These are phyloP conservation scores for Morinoia aosen DNA, from an alignment of 2,888 invertebrate genomes.

Conservation along the genomic window DNA sequence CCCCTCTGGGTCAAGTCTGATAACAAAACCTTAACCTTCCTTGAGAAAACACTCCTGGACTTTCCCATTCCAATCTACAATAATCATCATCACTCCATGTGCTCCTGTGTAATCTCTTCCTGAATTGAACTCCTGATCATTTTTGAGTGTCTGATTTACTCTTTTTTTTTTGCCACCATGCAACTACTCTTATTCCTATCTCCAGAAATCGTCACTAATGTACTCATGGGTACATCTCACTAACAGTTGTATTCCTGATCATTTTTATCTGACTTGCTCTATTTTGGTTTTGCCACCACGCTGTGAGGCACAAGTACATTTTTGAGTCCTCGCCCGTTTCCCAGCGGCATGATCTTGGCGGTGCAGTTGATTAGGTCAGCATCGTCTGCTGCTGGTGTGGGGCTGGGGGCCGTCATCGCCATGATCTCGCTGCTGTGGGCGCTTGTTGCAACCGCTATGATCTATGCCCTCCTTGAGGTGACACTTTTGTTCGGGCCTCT, in stretches of 20 bases:
- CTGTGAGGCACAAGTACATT: not conserved
- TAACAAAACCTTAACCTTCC: no score
- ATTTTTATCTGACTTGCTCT: not conserved
- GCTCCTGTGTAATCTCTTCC: no score
- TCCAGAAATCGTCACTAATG: no score
- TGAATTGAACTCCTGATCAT: no score
- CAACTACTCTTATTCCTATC: no score
- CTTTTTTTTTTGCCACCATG: no score
- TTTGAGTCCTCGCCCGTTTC: not conserved
- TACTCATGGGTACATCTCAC: not conserved
- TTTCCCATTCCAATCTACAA: no score
- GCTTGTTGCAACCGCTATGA: not conserved
- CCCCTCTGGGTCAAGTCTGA: no score
- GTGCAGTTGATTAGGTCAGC: constrained; percentile 78
- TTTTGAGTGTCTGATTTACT: no score
- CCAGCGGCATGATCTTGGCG: constrained; percentile 65
- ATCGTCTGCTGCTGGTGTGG: constrained; percentile 88
- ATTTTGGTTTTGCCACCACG: not conserved
- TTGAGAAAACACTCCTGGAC: no score
- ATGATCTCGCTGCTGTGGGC: constrained; percentile 16
- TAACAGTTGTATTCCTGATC: not conserved
- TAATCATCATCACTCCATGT: no score
- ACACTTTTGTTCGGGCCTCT: not conserved
- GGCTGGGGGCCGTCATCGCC: constrained; percentile 78
- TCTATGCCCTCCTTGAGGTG: constrained; percentile 18